phyloP scores from a whole-genome alignment of 2,888 invertebrate species.

The Melieria picta region DNA sequence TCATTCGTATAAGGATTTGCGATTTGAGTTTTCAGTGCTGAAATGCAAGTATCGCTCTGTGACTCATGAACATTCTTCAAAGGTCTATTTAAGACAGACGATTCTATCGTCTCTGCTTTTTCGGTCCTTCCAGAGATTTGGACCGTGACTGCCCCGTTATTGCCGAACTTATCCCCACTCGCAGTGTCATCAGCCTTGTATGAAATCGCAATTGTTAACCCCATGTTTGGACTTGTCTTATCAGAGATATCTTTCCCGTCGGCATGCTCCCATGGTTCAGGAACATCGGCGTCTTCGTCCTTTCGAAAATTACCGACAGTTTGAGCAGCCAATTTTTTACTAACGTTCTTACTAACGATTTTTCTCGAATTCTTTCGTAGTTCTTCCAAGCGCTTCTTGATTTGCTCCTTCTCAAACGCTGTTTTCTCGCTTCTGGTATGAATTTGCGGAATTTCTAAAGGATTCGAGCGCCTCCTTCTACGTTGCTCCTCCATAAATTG shows the following conservation, averaged over 20 bases:
- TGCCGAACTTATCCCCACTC: background rate
- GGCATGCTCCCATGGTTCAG: background rate
- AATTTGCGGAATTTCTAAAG: slow-evolving; percentile 2
- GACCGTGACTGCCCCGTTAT: background rate
- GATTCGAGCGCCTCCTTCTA: slow-evolving; percentile 66
- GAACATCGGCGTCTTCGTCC: no score
- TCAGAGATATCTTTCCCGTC: no score
- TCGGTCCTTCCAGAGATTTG: background rate
- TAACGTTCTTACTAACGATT: slow-evolving; percentile 65
- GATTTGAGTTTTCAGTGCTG: no score
- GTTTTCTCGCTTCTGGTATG: slow-evolving; percentile 50
- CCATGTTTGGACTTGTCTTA: no score
- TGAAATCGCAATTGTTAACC: no score
- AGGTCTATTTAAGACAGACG: background rate
- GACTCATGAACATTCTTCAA: background rate
- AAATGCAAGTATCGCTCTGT: no score
- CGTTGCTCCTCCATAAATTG: slow-evolving; percentile 70
- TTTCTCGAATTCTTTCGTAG: slow-evolving; percentile 66
- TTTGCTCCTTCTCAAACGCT: slow-evolving; percentile 58
- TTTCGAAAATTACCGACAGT: background rate
- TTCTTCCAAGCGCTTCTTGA: slow-evolving; percentile 67
- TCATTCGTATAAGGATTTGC: no score
- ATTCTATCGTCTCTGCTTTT: background rate
- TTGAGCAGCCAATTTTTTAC: slow-evolving; percentile 40
- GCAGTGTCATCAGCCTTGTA: no score